phyloP scores from a whole-genome alignment of 2,113 vertebrate genomes.

The Oncorhynchus nerka region DNA sequence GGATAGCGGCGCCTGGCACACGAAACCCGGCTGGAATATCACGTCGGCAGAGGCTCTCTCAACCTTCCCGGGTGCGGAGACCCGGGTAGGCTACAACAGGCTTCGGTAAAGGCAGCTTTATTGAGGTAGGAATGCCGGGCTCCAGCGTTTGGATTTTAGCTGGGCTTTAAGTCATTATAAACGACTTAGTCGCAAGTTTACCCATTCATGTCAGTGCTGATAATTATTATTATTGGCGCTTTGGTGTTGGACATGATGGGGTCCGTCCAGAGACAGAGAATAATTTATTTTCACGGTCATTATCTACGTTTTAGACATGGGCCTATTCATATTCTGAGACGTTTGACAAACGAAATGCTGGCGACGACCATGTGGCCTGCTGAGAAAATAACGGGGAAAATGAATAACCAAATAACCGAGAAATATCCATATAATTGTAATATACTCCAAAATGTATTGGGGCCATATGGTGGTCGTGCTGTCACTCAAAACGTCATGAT shows the following conservation, averaged over 20 bases:
- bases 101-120: constrained; percentile 37
- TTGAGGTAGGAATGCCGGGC: constrained; percentile 42
- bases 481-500: background rate
- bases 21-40: constrained; percentile 46
- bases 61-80: constrained; percentile 33
- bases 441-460: background rate
- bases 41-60: constrained; percentile 30
- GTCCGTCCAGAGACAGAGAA: background rate
- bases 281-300: background rate
- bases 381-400: background rate
- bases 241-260: background rate
- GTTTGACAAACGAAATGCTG: background rate
- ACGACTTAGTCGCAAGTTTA: constrained; percentile 39
- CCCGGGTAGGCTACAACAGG: constrained; percentile 34
- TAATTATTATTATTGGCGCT: constrained; percentile 3
- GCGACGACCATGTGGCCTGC: constrained; percentile 1
- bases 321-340: background rate
- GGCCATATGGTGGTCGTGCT: background rate
- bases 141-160: constrained; percentile 37
- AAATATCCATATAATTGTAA: background rate
- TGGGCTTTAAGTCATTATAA: constrained; percentile 39
- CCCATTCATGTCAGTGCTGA: constrained; percentile 67
- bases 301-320: background rate
- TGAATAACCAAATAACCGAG: background rate
- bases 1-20: constrained; percentile 45